Evolutionary conservation across 2,113 vertebrate species (phyloP).

Genomic region (Otocyon megalotis): DNA sequence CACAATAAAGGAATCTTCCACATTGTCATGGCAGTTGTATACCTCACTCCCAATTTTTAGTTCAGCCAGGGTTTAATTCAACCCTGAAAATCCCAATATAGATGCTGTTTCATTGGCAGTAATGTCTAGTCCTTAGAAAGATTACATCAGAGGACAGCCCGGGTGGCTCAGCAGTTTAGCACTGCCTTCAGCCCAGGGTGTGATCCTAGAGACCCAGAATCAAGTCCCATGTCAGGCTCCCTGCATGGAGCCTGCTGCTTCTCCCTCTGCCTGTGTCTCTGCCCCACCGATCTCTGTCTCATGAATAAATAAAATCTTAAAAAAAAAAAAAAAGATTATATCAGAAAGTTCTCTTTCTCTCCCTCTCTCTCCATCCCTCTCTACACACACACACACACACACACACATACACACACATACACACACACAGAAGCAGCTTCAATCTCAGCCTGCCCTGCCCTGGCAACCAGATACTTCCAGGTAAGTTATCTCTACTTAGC

Average conservation of each 20-base stretch:
- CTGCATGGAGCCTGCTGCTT: no score
- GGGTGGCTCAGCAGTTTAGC: no score
- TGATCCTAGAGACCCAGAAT: no score
- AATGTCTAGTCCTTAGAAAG: neutral
- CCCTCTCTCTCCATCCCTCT: neutral
- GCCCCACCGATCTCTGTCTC: no score
- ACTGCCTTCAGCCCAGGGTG: no score
- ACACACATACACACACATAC: neutral
- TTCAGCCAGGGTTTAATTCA: neutral
- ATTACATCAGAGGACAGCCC: neutral
- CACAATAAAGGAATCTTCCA: conserved; percentile 3
- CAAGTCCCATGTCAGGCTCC: no score
- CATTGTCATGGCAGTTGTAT: neutral
- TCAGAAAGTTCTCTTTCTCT: neutral
- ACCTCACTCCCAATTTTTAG: neutral
- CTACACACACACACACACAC: neutral
- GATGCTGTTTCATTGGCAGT: neutral
- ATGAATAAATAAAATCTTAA: no score
- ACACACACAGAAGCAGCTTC: neutral
- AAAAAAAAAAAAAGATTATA: neutral
- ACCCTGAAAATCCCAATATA: neutral
- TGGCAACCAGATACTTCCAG: neutral
- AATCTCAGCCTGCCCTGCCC: neutral
- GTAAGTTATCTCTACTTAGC: neutral
- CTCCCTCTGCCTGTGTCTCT: no score